phyloP scores from a whole-genome alignment of 1,140 invertebrate genomes.

The Hylyphantes graminicola region DNA sequence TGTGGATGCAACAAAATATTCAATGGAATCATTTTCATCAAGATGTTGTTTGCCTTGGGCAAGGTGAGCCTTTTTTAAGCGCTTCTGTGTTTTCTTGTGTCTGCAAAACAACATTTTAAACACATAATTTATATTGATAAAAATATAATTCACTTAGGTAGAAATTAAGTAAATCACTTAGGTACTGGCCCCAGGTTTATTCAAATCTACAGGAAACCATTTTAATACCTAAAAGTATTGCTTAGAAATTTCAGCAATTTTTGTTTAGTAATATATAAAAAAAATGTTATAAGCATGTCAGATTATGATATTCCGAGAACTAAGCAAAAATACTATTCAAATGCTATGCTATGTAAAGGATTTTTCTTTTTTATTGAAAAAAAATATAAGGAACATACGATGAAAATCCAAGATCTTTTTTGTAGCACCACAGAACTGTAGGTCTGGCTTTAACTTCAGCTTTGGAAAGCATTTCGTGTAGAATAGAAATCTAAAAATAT shows the following conservation, averaged over 20 bases:
- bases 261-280: no score
- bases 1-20: constrained; percentile 95
- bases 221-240: no score
- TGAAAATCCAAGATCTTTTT: constrained; percentile 94
- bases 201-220: no score
- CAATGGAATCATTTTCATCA: constrained; percentile 97
- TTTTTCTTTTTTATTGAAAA: background rate
- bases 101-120: constrained; percentile 71
- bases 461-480: constrained; percentile 98
- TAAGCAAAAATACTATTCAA: no score
- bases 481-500: constrained; percentile 82
- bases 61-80: constrained; percentile 86
- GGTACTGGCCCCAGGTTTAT: no score
- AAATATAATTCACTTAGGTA: no score
- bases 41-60: constrained; percentile 88
- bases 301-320: no score
- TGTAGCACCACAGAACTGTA: constrained; percentile 97
- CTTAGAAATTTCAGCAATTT: no score
- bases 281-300: no score
- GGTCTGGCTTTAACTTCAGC: constrained; percentile 91
- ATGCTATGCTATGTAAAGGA: no score
- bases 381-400: constrained; percentile 72
- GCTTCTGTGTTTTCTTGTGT: constrained; percentile 93
- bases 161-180: no score
- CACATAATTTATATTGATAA: background rate